Base-by-base conservation (phyloP, 2,888 invertebrate genomes). In the Aethes cnicana region DNA sequence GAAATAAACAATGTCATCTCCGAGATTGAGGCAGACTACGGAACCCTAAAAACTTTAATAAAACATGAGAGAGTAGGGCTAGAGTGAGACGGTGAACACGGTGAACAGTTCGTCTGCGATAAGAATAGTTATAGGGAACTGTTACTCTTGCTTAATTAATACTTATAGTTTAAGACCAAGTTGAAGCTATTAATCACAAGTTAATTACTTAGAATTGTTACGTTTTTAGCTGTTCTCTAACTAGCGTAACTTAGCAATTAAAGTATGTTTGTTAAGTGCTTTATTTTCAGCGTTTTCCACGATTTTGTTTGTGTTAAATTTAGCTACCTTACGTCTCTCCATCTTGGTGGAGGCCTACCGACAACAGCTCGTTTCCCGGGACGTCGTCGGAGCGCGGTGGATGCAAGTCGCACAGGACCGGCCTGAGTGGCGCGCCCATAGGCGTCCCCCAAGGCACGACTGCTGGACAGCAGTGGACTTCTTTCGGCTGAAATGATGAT, bases 11-110 rank as follows among this genome's bases (percentile, higher is more conserved):
- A 39, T 32, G 28, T 44, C 30, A 32, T 37, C 25, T 52, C 18
- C 9, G 30, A 46, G 46, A 37, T 46, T 46, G 32, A 33, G 39
- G 39, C 37, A 46, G 41, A 39, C 32, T 14, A 18, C 20, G 30
- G 50, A 52, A 33, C 33, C 33, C 52, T 46, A 33, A 39, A 48
- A 52, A 46, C 32, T 52, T 52, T 16, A 39, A 46, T 52, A 52
- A 52, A 46, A 52, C 33, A 46, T 16, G 41, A 28, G 41, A 46
- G 39, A 26, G 37, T 39, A 20, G 33, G 30, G 8, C 28, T 30
- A 21, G 21, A 52, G 50, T 9, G 52, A 18, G 32, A 37, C 8
- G 16, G 52, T 28, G 28, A 25, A 17, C 16, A 46, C 26, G 18
- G 33, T n/a, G 39, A 37, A 52, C n/a, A 46, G 32, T 46, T 52